phyloP scores from a whole-genome alignment of 1,140 invertebrate species.

The Drosophila ohnishii region DNA sequence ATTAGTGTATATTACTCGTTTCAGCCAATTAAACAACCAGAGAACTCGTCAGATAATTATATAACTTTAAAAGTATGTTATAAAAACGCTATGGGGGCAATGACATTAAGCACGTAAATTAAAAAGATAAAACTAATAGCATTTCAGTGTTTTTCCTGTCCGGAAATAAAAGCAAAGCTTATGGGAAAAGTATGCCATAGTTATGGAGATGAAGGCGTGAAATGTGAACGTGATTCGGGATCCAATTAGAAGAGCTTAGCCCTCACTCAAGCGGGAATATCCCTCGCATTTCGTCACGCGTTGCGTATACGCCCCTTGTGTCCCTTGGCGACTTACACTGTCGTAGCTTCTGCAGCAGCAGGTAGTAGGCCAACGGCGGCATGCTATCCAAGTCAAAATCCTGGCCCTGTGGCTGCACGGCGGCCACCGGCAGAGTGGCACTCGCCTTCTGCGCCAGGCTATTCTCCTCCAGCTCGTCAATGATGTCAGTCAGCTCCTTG shows the following conservation, averaged over 20 bases:
- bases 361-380: conserved; percentile 74
- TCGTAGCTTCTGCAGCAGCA: conserved; percentile 73
- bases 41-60: not conserved
- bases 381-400: conserved; percentile 78
- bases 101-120: not conserved
- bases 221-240: conserved; percentile 42
- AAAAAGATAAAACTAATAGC: conserved; percentile 11
- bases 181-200: conserved; percentile 10
- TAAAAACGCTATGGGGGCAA: not conserved
- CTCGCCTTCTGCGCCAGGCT: conserved; percentile 58
- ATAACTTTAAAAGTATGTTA: not conserved
- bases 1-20: not conserved
- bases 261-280: not conserved
- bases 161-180: conserved; percentile 24
- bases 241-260: conserved; percentile 23
- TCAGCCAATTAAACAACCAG: not conserved
- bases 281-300: conserved; percentile 23
- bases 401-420: conserved; percentile 48
- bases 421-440: conserved; percentile 27
- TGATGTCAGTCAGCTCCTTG: conserved; percentile 75
- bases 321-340: conserved; percentile 60
- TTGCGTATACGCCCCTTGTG: conserved; percentile 52
- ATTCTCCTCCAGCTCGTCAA: conserved; percentile 77
- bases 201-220: conserved; percentile 37
- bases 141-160: conserved; percentile 1